These are phyloP conservation scores for Engystomops pustulosus DNA, from an alignment of 2,113 vertebrate genomes.

Conservation along the genomic window DNA sequence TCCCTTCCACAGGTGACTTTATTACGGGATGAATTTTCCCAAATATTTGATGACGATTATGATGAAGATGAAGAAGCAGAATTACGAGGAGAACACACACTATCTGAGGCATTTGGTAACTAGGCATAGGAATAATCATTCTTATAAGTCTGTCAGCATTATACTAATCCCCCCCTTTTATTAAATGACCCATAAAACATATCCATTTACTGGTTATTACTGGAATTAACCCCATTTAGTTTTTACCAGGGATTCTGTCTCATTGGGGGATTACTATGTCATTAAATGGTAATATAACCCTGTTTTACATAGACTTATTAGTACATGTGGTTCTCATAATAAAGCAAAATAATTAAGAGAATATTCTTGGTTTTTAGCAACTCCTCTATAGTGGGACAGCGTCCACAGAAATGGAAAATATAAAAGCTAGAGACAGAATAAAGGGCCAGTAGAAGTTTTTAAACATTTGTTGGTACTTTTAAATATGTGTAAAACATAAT, in stretches of 20 bases:
- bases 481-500: too few relatives aligned
- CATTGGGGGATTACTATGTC: not conserved
- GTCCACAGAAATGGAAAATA: too few relatives aligned
- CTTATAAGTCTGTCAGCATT: not conserved
- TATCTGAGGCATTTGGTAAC: constrained; percentile 87
- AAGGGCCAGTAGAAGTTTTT: too few relatives aligned
- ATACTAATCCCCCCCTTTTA: not conserved
- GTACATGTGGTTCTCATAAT: constrained; percentile 22
- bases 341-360: not conserved
- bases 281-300: not conserved
- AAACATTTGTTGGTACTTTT: too few relatives aligned
- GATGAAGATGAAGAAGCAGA: constrained; percentile 80
- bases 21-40: constrained; percentile 76
- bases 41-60: constrained; percentile 75
- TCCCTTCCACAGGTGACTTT: constrained; percentile 77
- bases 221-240: not conserved
- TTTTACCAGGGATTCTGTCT: not conserved
- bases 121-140: not conserved
- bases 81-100: constrained; percentile 83
- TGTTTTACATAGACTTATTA: not conserved
- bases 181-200: not conserved
- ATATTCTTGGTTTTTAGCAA: too few relatives aligned
- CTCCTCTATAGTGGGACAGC: too few relatives aligned
- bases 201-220: constrained; percentile 20
- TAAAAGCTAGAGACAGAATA: not conserved